phyloP scores from a whole-genome alignment of 1,140 invertebrate genomes.

The Brachionus calyciflorus region DNA sequence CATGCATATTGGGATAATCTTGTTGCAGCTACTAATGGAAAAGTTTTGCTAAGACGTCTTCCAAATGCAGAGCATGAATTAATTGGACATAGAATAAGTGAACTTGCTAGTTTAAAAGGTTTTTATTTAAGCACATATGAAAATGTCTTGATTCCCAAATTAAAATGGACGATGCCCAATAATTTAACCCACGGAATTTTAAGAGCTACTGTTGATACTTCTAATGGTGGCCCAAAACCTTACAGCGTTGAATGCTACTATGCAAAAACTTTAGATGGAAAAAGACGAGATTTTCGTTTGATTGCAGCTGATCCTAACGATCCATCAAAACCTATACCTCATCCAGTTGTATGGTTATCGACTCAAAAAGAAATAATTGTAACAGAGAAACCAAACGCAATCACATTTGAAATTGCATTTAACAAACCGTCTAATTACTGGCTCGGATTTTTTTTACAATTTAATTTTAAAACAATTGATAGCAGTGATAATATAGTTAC shows the following conservation, averaged over 20 bases:
- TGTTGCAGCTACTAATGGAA: conserved; percentile 48
- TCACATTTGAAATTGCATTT: conserved; percentile 48
- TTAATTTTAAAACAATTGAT: conserved; percentile 51
- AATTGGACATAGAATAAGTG: background rate
- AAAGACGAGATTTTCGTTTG: conserved; percentile 20
- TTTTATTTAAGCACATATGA: conserved; percentile 51
- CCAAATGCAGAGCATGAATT: conserved; percentile 53
- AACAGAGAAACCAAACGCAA: conserved; percentile 42
- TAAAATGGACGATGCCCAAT: background rate
- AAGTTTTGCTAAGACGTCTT: conserved; percentile 32
- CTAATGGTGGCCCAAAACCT: conserved; percentile 48
- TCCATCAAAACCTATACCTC: background rate
- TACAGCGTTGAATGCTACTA: conserved; percentile 49
- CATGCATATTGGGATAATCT: conserved; percentile 54
- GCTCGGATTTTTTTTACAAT: conserved; percentile 52
- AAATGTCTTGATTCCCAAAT: conserved; percentile 29
- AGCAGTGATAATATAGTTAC: conserved; percentile 51
- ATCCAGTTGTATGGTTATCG: conserved; percentile 2
- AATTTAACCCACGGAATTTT: conserved; percentile 29
- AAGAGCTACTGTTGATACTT: conserved; percentile 49
- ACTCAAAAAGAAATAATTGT: background rate
- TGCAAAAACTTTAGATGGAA: conserved; percentile 50
- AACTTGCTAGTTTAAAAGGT: background rate
- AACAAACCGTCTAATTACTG: conserved; percentile 50
- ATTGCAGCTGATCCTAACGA: background rate